Conservation (phyloP, 2,797 vertebrate genomes). For the Pteropus rufus region DNA sequence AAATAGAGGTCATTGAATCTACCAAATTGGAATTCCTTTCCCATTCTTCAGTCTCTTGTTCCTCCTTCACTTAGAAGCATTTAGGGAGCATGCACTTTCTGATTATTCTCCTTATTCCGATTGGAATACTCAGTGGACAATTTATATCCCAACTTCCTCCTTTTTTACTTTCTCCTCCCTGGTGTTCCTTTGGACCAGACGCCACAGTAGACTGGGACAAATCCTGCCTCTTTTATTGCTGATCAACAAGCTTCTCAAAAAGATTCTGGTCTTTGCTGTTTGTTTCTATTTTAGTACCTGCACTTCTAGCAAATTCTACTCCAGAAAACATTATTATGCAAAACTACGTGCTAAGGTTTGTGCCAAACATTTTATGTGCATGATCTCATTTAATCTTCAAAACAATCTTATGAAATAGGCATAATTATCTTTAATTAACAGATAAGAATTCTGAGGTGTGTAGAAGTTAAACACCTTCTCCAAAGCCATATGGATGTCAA, state of each 20-base stretch:
- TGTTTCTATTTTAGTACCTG: slow-evolving; percentile 1
- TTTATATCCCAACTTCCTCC: neutral
- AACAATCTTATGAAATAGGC: neutral
- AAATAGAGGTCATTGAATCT: neutral
- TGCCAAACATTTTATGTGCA: neutral
- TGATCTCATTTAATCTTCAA: slow-evolving; percentile 12
- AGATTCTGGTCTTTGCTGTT: neutral
- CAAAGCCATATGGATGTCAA: neutral
- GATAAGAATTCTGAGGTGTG: neutral
- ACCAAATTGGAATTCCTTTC: neutral
- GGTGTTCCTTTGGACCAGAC: neutral
- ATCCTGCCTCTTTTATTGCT: neutral
- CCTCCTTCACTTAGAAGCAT: neutral
- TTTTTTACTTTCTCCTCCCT: neutral
- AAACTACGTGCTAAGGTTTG: neutral
- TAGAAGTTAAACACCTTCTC: neutral
- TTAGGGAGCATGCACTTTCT: neutral
- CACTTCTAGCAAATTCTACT: slow-evolving; percentile 41
- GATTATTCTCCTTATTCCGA: neutral
- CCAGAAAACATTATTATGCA: neutral
- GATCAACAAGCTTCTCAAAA: neutral
- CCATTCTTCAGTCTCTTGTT: neutral
- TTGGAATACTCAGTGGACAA: neutral
- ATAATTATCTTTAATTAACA: slow-evolving; percentile 33
- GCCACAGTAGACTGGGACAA: neutral